These are phyloP conservation scores for Apantesis nais DNA, from an alignment of 2,888 invertebrate species.

Conservation along the genomic window DNA sequence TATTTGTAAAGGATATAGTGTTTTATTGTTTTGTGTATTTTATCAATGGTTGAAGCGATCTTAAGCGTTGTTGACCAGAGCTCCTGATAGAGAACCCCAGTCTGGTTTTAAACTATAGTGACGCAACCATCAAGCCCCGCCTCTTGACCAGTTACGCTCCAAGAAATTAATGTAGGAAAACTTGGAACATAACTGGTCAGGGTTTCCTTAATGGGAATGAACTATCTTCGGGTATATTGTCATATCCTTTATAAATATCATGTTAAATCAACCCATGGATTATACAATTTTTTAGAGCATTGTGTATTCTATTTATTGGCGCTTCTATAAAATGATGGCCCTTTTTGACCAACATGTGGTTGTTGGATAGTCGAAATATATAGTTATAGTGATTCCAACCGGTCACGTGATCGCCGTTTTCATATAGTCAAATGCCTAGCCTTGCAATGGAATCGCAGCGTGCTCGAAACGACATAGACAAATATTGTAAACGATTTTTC, in stretches of 20 bases:
- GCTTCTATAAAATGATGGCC: background rate
- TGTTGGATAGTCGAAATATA: conserved; percentile 29
- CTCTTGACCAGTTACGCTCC: no score
- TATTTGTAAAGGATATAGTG: background rate
- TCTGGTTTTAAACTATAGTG: background rate
- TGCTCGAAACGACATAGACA: conserved; percentile 17
- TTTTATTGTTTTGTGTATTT: background rate
- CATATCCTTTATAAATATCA: conserved; percentile 1
- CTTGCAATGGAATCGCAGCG: conserved; percentile 27
- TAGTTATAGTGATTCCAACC: conserved; percentile 27
- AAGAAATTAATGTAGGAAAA: no score
- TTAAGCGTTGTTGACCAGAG: no score
- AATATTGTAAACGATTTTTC: background rate
- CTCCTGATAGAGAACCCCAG: background rate
- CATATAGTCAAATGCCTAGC: conserved; percentile 27
- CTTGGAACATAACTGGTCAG: no score
- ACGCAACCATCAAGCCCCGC: no score
- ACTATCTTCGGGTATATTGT: background rate
- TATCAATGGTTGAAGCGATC: background rate
- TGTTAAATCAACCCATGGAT: background rate
- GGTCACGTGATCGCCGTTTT: conserved; percentile 18
- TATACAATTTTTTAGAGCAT: background rate
- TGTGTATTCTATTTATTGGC: conserved; percentile 1
- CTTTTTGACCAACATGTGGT: conserved; percentile 1
- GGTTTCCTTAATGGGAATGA: no score